These are phyloP conservation scores for Corythornis cristatus DNA, from an alignment of 2,113 vertebrate genomes.

Conservation along the genomic window DNA sequence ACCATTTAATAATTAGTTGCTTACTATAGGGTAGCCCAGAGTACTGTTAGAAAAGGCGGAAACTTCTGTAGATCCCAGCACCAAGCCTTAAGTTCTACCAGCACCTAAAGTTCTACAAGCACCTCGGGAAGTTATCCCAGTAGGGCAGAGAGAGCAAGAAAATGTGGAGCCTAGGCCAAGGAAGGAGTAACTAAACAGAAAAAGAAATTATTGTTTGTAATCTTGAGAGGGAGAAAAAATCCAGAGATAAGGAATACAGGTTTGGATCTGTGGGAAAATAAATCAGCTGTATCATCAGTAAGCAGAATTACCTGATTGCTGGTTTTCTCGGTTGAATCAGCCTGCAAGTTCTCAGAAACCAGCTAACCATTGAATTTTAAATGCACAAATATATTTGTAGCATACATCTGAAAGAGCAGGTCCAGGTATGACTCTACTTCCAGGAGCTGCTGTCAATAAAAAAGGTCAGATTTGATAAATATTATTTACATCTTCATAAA, in stretches of 20 bases:
- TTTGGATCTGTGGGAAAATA: background rate
- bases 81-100: background rate
- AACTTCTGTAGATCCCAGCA: background rate
- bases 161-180: background rate
- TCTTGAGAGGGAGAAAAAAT: background rate
- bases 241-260: background rate
- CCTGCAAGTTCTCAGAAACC: background rate
- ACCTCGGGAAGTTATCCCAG: background rate
- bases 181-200: background rate
- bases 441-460: background rate
- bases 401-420: background rate
- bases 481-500: background rate
- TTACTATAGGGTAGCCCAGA: background rate
- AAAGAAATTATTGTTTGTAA: background rate
- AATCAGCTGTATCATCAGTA: background rate
- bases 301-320: background rate
- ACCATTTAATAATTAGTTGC: background rate
- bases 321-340: background rate
- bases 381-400: background rate
- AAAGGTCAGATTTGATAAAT: background rate
- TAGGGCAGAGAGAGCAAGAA: background rate
- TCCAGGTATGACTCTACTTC: background rate
- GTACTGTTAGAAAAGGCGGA: background rate
- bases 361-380: background rate
- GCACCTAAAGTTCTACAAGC: background rate